Evolutionary conservation across 2,797 vertebrate genomes (phyloP).

Genomic region (Peromyscus attwateri): DNA sequence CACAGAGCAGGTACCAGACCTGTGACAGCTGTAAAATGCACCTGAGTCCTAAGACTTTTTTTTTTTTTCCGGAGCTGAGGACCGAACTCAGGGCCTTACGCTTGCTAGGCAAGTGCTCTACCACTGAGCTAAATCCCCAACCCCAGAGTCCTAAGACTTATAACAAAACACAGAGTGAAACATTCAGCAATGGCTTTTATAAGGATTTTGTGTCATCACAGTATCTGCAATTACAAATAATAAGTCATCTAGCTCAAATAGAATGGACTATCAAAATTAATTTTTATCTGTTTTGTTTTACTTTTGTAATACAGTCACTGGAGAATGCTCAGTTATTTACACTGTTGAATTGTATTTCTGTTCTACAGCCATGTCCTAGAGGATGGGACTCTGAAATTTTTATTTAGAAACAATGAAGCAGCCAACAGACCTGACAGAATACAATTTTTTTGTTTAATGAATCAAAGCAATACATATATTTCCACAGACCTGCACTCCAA

Average conservation of each 20-base stretch:
- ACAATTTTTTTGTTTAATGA: neutral
- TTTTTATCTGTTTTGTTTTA: neutral
- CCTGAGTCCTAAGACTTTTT: neutral
- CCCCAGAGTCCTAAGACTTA: neutral
- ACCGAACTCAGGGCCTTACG: too few species aligned
- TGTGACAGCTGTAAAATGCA: neutral
- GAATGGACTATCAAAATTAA: constrained; percentile 2
- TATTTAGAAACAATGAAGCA: constrained; percentile 44
- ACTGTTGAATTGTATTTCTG: neutral
- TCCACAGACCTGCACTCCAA: neutral
- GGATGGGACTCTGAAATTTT: neutral
- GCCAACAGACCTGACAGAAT: neutral
- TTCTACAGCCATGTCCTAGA: neutral
- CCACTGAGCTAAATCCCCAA: too few species aligned
- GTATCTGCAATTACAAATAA: neutral
- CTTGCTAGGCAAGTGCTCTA: too few species aligned
- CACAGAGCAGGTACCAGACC: neutral
- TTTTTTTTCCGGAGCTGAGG: too few species aligned
- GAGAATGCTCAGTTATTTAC: neutral
- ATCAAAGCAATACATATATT: neutral
- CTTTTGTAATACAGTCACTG: neutral
- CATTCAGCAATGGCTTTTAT: neutral
- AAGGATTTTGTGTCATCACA: constrained; percentile 1
- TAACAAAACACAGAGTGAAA: neutral
- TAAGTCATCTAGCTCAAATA: neutral